Percentiles rank a stretch among this genome's conserved stretches.
phyloP scores from a whole-genome alignment of 2,113 vertebrate genomes.

The Eulemur macaco region DNA sequence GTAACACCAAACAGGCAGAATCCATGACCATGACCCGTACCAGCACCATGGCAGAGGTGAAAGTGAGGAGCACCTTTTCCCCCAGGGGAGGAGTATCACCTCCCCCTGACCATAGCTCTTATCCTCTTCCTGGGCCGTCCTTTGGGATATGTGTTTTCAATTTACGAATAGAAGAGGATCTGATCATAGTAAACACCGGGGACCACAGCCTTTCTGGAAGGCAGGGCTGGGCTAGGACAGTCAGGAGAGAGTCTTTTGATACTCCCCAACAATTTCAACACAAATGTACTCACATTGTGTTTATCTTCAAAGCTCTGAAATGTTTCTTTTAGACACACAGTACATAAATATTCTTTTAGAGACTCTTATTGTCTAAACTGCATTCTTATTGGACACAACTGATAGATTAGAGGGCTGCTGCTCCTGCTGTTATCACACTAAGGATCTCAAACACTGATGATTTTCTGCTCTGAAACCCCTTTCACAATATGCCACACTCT shows the following conservation, averaged over 20 bases:
- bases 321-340: conserved; percentile 31
- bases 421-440: not conserved
- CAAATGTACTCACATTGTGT: not conserved
- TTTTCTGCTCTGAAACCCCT: conserved; percentile 27
- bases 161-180: not conserved
- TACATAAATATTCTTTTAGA: conserved; percentile 52
- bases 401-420: conserved; percentile 42
- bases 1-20: not conserved
- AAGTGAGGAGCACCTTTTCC: not conserved
- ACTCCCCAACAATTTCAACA: not conserved
- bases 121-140: not conserved
- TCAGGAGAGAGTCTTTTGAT: not conserved
- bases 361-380: conserved; percentile 8
- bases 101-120: not conserved
- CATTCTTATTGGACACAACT: conserved; percentile 50
- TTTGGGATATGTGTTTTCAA: not conserved
- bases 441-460: conserved; percentile 16
- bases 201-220: not conserved
- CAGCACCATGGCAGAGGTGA: not conserved
- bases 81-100: not conserved
- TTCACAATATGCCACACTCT: conserved; percentile 42
- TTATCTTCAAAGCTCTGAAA: conserved; percentile 29
- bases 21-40: not conserved
- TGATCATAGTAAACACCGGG: not conserved
- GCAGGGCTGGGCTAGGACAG: not conserved